Conservation (phyloP, 2,113 vertebrate genomes). For the Cyprinodon tularosa region DNA sequence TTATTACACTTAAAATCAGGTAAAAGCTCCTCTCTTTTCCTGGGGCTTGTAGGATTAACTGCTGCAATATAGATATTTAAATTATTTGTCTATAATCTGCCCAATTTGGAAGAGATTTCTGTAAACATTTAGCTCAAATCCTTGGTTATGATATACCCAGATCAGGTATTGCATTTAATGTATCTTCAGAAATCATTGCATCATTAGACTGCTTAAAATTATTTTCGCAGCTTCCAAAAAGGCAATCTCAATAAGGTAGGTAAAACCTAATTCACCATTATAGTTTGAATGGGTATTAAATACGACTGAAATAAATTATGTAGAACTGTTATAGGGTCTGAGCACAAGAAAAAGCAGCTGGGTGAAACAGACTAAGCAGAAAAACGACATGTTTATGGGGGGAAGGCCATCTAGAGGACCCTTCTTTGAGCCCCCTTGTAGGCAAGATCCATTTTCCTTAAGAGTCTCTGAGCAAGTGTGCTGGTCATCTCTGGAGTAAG, state of each 20-base stretch:
- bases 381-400: conserved; percentile 22
- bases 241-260: too few relatives aligned
- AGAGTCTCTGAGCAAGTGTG: conserved; percentile 32
- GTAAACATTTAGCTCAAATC: too few relatives aligned
- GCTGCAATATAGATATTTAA: too few relatives aligned
- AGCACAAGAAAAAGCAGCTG: not conserved
- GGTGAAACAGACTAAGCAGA: not conserved
- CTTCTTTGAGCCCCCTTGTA: conserved; percentile 45
- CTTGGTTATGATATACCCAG: too few relatives aligned
- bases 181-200: too few relatives aligned
- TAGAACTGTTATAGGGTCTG: not conserved
- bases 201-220: too few relatives aligned
- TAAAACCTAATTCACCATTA: too few relatives aligned
- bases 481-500: conserved; percentile 14
- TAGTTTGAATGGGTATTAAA: not conserved
- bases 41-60: not conserved
- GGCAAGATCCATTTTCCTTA: conserved; percentile 46
- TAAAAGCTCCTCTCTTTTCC: too few relatives aligned
- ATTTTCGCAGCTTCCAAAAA: too few relatives aligned
- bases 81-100: too few relatives aligned
- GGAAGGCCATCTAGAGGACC: conserved; percentile 29
- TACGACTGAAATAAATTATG: not conserved
- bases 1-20: not conserved
- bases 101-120: too few relatives aligned
- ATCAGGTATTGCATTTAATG: too few relatives aligned